Conservation (phyloP, 23 tunicate species). For the Oikopleura vanhoeffeni region DNA sequence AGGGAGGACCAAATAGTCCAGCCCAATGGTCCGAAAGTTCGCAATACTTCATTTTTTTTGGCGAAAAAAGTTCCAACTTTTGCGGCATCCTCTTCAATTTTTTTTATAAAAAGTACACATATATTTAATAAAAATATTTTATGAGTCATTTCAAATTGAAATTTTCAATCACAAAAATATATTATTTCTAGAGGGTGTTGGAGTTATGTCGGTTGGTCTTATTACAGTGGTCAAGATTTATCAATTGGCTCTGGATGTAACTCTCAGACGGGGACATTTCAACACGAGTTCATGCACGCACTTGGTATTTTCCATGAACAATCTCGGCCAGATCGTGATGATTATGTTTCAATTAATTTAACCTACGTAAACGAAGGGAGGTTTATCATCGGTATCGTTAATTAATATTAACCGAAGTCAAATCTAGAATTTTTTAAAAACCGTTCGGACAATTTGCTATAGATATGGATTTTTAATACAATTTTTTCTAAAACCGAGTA, state of each 20-base stretch:
- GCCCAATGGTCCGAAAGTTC: too few species aligned
- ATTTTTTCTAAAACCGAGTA: too few species aligned
- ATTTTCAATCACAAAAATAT: too few species aligned
- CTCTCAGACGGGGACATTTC: neutral
- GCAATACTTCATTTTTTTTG: too few species aligned
- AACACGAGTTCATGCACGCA: conserved; percentile 15
- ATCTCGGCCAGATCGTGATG: conserved; percentile 7
- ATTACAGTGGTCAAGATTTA: neutral
- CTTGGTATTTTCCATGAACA: conserved; percentile 11
- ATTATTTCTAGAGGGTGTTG: neutral
- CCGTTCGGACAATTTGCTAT: too few species aligned
- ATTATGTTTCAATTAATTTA: neutral
- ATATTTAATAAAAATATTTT: too few species aligned
- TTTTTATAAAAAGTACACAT: too few species aligned
- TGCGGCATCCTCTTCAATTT: too few species aligned
- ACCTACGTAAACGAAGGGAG: neutral
- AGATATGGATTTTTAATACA: neutral
- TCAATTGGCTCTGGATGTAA: neutral
- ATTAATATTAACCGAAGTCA: neutral
- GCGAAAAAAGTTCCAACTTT: too few species aligned
- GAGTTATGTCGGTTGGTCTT: neutral
- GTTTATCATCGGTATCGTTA: neutral
- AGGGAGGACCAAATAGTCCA: too few species aligned
- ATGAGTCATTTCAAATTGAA: too few species aligned
- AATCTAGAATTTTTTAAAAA: neutral